phyloP scores from a whole-genome alignment of 2,113 vertebrate species.

The Murina feae region DNA sequence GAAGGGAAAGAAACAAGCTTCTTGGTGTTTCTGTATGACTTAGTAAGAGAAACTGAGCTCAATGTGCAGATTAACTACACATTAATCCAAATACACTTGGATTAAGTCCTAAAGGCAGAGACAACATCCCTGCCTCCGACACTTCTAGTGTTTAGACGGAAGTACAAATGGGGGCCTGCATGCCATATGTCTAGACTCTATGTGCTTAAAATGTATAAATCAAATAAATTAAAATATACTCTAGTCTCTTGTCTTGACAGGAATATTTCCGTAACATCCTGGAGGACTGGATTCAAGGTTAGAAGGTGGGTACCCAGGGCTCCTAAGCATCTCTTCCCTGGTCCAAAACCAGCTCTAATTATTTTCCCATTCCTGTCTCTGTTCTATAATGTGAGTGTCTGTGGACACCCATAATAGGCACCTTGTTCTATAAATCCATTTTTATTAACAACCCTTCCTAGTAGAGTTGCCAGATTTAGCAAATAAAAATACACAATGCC shows the following conservation, averaged over 20 bases:
- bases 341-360: background rate
- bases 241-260: background rate
- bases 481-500: background rate
- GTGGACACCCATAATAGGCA: background rate
- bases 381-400: background rate
- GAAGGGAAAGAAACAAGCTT: background rate
- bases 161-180: background rate
- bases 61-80: background rate
- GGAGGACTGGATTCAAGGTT: background rate
- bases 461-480: background rate
- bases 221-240: background rate
- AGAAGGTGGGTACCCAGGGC: background rate
- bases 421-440: background rate
- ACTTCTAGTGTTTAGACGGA: background rate
- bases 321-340: background rate
- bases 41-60: background rate
- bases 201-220: background rate
- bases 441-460: background rate
- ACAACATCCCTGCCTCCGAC: background rate
- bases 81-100: background rate
- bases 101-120: background rate
- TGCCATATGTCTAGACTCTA: background rate
- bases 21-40: background rate
- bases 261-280: background rate
- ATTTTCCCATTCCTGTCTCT: background rate